Conservation (phyloP, 2,113 vertebrate genomes). For the Butastur rufipennis region DNA sequence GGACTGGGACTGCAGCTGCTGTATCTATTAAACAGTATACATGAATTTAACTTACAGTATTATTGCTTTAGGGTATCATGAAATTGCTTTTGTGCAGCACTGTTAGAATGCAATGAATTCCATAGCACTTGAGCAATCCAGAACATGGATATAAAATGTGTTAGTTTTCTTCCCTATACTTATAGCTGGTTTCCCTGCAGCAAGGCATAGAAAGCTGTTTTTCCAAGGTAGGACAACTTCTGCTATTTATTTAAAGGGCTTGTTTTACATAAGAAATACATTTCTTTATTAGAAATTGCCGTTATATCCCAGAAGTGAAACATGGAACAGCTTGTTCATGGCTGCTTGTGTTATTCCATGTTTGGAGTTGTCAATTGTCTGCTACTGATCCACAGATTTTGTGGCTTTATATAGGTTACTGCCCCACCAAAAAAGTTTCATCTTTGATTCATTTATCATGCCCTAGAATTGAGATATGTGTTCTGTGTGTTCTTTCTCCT, state of each 20-base stretch:
- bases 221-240: neutral
- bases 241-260: neutral
- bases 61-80: neutral
- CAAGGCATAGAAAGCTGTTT: neutral
- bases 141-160: neutral
- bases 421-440: neutral
- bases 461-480: neutral
- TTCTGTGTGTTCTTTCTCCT: neutral
- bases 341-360: neutral
- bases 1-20: neutral
- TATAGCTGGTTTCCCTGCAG: neutral
- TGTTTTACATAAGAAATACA: neutral
- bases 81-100: constrained; percentile 9
- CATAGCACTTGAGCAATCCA: neutral
- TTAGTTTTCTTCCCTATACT: neutral
- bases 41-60: neutral
- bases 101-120: neutral
- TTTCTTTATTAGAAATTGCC: neutral
- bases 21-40: neutral
- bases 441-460: neutral
- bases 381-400: neutral
- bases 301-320: neutral
- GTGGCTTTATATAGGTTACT: neutral
- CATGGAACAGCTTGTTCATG: neutral
- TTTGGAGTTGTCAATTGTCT: neutral